These are phyloP conservation scores for Fratercula arctica DNA, from an alignment of 2,797 vertebrate species.

Conservation along the genomic window DNA sequence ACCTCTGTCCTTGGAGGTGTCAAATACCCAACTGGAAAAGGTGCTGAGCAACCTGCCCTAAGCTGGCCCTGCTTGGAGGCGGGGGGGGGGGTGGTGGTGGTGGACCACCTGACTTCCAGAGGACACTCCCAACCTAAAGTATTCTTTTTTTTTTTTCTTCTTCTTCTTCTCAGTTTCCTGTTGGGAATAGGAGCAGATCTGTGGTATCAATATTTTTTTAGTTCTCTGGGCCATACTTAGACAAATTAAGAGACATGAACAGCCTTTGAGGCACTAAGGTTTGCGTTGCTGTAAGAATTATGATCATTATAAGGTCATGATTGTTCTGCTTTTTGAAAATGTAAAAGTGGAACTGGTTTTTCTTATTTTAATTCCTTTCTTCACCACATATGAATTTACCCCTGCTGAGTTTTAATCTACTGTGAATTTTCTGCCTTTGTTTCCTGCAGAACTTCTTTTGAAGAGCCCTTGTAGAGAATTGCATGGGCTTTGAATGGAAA, in stretches of 20 bases:
- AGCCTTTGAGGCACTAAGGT: background rate
- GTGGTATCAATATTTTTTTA: background rate
- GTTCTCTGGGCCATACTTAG: background rate
- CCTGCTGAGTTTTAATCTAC: conserved; percentile 4
- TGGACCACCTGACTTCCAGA: background rate
- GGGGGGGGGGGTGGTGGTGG: too few relatives aligned
- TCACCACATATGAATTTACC: background rate
- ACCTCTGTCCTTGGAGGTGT: background rate
- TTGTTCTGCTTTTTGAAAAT: background rate
- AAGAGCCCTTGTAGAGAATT: conserved; percentile 1
- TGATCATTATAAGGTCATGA: background rate
- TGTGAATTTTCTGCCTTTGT: conserved; percentile 12
- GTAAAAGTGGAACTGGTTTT: background rate
- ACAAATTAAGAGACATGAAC: background rate
- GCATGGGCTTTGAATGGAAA: background rate
- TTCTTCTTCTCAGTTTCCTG: background rate
- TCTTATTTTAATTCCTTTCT: background rate
- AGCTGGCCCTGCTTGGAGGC: accelerated
- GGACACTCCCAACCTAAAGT: background rate
- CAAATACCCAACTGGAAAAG: background rate
- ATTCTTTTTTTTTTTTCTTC: background rate
- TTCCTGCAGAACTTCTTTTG: conserved; percentile 6
- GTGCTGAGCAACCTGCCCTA: background rate
- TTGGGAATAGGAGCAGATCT: background rate
- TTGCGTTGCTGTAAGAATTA: background rate